These are phyloP conservation scores for Sinocyclocheilus anophthalmus DNA, from an alignment of 2,113 vertebrate genomes.

Conservation along the genomic window DNA sequence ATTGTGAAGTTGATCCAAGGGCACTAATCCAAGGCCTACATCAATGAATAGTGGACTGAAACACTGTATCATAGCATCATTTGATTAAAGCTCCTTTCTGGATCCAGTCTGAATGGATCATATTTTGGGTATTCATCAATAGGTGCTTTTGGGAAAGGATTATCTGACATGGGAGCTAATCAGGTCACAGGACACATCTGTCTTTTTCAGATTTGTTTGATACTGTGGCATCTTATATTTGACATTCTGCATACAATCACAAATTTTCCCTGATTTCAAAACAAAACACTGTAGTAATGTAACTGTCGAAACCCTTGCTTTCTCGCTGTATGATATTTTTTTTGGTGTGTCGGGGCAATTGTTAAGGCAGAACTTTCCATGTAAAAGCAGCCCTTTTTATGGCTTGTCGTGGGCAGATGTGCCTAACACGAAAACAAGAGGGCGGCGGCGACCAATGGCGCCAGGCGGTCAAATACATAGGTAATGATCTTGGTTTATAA, in stretches of 20 bases:
- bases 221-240: not conserved
- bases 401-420: conserved; percentile 26
- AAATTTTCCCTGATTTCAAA: not conserved
- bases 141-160: not conserved
- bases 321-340: conserved; percentile 5
- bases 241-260: not conserved
- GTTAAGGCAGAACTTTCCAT: conserved; percentile 22
- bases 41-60: not conserved
- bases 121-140: not conserved
- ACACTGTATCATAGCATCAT: not conserved
- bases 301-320: conserved; percentile 18
- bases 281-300: conserved; percentile 13
- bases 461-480: conserved; percentile 9
- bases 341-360: conserved; percentile 11
- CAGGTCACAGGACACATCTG: not conserved
- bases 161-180: not conserved
- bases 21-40: conserved; percentile 26
- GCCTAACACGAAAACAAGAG: not conserved
- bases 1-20: not conserved
- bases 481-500: conserved; percentile 43
- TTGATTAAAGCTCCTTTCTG: not conserved
- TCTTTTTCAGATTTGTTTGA: not conserved
- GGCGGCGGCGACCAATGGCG: not conserved
- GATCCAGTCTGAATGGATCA: not conserved
- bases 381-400: conserved; percentile 18